These are phyloP conservation scores for Calyptomena viridis DNA, from an alignment of 2,113 vertebrate genomes.

Conservation along the genomic window DNA sequence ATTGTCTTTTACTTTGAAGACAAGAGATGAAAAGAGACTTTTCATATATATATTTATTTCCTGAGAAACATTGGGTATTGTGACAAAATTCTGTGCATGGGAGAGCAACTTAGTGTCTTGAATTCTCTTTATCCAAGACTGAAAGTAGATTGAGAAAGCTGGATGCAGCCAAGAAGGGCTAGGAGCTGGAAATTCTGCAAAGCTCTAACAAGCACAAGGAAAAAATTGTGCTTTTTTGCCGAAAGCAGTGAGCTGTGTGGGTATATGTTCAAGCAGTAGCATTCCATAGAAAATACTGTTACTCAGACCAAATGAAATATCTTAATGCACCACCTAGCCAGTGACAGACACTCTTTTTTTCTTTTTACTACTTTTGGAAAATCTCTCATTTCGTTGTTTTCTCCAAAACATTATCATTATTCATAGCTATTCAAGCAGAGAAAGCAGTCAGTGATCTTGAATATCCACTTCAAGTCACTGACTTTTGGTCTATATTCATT, in stretches of 20 bases:
- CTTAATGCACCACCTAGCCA: not conserved
- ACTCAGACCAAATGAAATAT: not conserved
- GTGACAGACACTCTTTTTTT: not conserved
- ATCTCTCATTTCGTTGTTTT: not conserved
- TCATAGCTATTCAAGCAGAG: not conserved
- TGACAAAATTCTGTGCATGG: not conserved
- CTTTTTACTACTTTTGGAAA: not conserved
- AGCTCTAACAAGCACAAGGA: not conserved
- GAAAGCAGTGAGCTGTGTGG: not conserved
- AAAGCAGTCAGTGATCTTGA: not conserved
- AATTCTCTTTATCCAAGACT: not conserved
- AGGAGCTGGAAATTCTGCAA: not conserved
- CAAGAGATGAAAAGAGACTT: not conserved
- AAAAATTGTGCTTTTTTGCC: not conserved
- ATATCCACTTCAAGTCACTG: not conserved
- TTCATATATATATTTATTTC: not conserved
- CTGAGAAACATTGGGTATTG: not conserved
- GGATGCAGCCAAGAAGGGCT: not conserved
- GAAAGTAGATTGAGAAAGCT: not conserved
- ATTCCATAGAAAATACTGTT: not conserved
- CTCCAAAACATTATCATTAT: not conserved
- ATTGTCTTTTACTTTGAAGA: not conserved
- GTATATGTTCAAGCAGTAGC: not conserved
- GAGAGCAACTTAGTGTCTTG: not conserved
- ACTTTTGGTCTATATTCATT: not conserved